Evolutionary conservation across 2,113 vertebrate species (phyloP).

Genomic region (Myanophis thanlyinensis): DNA sequence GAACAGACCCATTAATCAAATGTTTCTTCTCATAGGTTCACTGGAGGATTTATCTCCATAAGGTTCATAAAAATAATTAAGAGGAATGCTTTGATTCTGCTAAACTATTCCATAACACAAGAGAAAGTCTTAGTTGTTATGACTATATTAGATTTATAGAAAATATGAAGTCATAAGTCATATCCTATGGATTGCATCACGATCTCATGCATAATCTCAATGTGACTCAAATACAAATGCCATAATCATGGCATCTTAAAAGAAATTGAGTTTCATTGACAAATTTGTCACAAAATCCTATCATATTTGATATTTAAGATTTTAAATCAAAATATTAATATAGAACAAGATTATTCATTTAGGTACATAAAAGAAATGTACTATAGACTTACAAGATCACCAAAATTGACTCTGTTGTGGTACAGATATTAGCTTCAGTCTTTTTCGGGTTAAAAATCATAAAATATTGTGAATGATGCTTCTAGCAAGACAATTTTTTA

Average conservation of each 20-base stretch:
- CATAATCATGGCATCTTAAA: slow-evolving; percentile 12
- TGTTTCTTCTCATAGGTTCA: slow-evolving; percentile 16
- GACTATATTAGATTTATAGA: slow-evolving; percentile 22
- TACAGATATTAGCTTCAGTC: background rate
- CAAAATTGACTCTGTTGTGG: background rate
- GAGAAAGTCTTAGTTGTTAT: slow-evolving; percentile 27
- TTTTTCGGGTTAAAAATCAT: background rate
- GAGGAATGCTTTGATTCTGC: slow-evolving; percentile 20
- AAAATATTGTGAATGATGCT: background rate
- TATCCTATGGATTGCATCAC: slow-evolving; percentile 35
- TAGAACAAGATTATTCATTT: background rate
- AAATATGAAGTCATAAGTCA: slow-evolving; percentile 46
- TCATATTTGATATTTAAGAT: slow-evolving; percentile 1
- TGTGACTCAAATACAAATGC: slow-evolving; percentile 9
- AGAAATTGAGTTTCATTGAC: background rate
- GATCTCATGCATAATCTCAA: slow-evolving; percentile 36
- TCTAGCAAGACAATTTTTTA: background rate
- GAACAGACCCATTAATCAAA: background rate
- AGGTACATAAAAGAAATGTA: background rate
- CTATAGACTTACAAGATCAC: background rate
- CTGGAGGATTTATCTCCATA: slow-evolving; percentile 30
- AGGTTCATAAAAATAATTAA: slow-evolving; percentile 24
- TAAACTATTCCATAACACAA: slow-evolving; percentile 34
- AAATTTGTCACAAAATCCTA: slow-evolving; percentile 23
- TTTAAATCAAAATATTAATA: background rate